Evolutionary conservation across 1,140 invertebrate genomes (phyloP).

Genomic region (Macrosteles quadrilineatus): DNA sequence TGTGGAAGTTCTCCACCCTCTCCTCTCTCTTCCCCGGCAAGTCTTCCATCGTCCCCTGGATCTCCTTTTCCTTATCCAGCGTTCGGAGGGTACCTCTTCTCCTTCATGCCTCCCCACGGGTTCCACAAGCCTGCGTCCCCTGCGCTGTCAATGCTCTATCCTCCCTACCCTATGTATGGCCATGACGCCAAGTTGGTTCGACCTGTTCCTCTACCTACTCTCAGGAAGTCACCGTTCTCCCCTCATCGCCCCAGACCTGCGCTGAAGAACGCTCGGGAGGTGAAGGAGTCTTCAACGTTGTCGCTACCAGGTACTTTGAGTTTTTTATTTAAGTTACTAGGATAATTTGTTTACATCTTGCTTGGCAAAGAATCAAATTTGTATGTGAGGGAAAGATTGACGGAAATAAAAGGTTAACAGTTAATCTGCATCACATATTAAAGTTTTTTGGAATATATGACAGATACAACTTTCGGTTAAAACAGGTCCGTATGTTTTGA

Average conservation of each 20-base stretch:
- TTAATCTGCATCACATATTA: too few relatives aligned
- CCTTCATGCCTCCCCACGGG: conserved; percentile 20
- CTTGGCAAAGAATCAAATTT: too few relatives aligned
- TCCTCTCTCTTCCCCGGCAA: conserved; percentile 15
- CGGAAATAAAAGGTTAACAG: too few relatives aligned
- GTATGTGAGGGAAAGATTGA: too few relatives aligned
- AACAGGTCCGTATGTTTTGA: too few relatives aligned
- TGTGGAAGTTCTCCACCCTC: neutral
- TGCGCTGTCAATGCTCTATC: conserved; percentile 23
- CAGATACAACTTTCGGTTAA: too few relatives aligned
- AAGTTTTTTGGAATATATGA: too few relatives aligned
- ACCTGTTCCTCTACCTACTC: neutral
- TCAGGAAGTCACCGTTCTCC: conserved; percentile 10
- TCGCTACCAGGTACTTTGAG: too few relatives aligned
- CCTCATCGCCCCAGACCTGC: conserved; percentile 18
- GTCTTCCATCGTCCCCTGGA: conserved; percentile 21
- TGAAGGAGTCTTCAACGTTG: neutral
- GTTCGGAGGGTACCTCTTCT: conserved; percentile 29
- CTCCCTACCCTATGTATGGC: conserved; percentile 28
- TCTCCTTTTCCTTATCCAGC: conserved; percentile 31
- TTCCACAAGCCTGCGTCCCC: conserved; percentile 14
- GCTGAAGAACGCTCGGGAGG: neutral
- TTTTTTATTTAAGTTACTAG: too few relatives aligned
- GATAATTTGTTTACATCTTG: too few relatives aligned
- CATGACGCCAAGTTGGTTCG: conserved; percentile 30